Base-by-base conservation (phyloP, 2,888 invertebrate species). In the Ophion costatus region DNA sequence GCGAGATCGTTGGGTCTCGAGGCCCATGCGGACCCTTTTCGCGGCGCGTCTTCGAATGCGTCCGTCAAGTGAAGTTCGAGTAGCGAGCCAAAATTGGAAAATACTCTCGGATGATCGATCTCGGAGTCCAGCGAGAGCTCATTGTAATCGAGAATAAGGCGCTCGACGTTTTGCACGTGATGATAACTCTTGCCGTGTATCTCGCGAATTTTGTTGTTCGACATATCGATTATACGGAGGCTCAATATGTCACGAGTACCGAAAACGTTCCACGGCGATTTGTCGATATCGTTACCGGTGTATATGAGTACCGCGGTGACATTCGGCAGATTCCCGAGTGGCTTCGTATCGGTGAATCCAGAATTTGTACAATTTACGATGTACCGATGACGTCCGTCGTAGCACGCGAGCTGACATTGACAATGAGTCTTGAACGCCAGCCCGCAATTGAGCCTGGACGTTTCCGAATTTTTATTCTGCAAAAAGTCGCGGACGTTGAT, bases 101-200 rank as follows among this genome's bases (percentile, higher is more conserved):
- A 96, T 4, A 96, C 95, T 88, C 96, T 93, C 0, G 96, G 96
- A 94, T 96, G 96, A 90, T 95, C 96, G 87, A 95, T 95, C 83
- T 95, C 95, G 0, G 94, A 94, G 73, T 95, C 95, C 85, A 96
- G 95, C 3, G 95, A 95, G 57, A 97, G 94, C 84, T 96, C 95
- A 90, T 97, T 97, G 90, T 96, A 96, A 91, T 97, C 96, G 80
- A 97, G 94, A 85, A 96, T 95, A 10, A 97, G 94, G 42, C 96
- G 94, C 90, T 95, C 95, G 0, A 97, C 97, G 85, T 95, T 95
- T 69, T 95, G 94, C 0, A 97, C 97, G 89, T 96, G 96, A 90
- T 97, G 97, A 91, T 96, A 97, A 0, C 96, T 94, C 92, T 97
- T 96, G 1, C 97, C 97, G 83, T 95, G 95, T 69, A 97, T 96